Evolutionary conservation across 2,888 invertebrate genomes (phyloP), one percentile per base, ranked within the genome.

Genomic region (Tiphia femorata): DNA sequence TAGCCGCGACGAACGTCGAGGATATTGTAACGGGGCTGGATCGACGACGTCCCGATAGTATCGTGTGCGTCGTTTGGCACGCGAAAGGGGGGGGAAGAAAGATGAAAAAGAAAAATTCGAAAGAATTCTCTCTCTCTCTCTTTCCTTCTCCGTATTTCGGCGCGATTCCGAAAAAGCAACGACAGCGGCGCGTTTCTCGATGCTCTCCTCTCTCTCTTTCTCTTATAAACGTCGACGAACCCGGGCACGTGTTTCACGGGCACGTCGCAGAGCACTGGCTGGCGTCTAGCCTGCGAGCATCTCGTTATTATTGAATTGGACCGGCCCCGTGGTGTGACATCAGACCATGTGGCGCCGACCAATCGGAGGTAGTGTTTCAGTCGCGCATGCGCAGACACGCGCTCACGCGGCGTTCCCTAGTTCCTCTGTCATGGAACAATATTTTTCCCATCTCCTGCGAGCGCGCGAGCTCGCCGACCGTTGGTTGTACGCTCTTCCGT

Each of bases 311-410:
- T 84, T 83, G 81, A 82, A 81, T 80, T 78, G 80, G 81, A 78
- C 80, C 79, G 79, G 82, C 78, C 88, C 88, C 87, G 88, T 90
- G 89, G 90, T 88, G 88, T 88, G 88, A 90, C 89, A 88, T 91
- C 91, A 89, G 89, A 89, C 90, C 90, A 91, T 88, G 90, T 88
- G 87, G 86, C 79, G 80, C 81, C 86, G 85, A 82, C 91, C 91
- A 91, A 91, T 91, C 79, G 85, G 84, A 75, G 62, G 51, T 43
- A 71, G 66, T 76, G 77, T 76, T 82, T 81, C 58, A 64, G 65
- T 64, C 68, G 67, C 76, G 80, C 80, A 73, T 70, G 81, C 83
- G 82, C 75, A 49, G 44, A 44, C 40, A 61, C 23, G 40, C 41
- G 30, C 37, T 44, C 38, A 47, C 41, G 61, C 62, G 55, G 60